A percentile compares a stretch with the other conserved stretches of the same genome.
phyloP scores from a whole-genome alignment of 92 coral and sea anemone genomes.

The Palythoa grandis region DNA sequence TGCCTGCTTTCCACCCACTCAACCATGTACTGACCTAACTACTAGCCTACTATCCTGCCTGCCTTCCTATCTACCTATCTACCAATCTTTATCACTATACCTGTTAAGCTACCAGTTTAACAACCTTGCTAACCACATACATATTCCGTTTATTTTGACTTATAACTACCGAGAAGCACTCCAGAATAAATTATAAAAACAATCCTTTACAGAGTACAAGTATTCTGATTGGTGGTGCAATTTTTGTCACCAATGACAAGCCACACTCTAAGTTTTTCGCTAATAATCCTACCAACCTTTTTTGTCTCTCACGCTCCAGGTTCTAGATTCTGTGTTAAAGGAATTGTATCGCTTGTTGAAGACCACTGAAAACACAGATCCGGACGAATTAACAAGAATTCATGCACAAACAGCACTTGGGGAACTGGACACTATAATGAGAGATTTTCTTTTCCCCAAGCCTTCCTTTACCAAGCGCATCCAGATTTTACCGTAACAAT shows the following conservation, averaged over 20 bases:
- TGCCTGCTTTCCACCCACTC: neutral
- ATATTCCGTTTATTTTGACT: no score
- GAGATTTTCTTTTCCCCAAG: slow-evolving; percentile 82
- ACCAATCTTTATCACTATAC: neutral
- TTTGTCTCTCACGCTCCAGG: slow-evolving; percentile 52
- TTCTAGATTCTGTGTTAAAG: slow-evolving; percentile 69
- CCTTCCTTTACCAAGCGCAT: slow-evolving; percentile 76
- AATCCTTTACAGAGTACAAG: no score
- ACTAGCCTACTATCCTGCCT: neutral
- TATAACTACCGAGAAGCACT: no score
- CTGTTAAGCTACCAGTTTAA: neutral
- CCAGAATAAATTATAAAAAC: no score
- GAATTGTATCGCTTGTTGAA: slow-evolving; percentile 87
- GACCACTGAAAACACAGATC: slow-evolving; percentile 75
- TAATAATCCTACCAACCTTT: neutral
- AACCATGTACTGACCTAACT: neutral
- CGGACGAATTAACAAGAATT: slow-evolving; percentile 73
- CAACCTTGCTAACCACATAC: no score
- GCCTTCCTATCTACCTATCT: neutral
- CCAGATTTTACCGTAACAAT: slow-evolving; percentile 70
- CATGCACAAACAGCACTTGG: slow-evolving; percentile 87
- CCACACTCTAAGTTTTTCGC: neutral
- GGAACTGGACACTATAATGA: slow-evolving; percentile 81
- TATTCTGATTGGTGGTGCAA: no score
- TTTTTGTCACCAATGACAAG: no score